Percentiles rank a stretch among this genome's conserved stretches.
phyloP scores from a whole-genome alignment of 2,113 vertebrate genomes.

The Gobiocypris rarus region DNA sequence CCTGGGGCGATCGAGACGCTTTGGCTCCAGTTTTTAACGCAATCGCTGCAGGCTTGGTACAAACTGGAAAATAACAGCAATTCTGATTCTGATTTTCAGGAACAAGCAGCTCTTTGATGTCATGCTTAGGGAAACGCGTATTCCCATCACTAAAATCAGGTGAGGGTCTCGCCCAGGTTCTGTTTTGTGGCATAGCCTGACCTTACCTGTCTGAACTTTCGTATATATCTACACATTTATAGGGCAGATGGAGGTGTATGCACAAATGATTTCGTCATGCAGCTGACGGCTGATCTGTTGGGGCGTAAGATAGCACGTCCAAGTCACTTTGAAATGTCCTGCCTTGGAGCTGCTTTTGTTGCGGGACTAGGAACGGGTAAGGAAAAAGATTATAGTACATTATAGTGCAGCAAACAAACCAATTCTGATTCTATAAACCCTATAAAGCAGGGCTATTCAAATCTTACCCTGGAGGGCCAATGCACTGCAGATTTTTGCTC shows the following conservation, averaged over 20 bases:
- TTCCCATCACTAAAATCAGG: conserved; percentile 87
- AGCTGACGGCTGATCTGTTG: conserved; percentile 93
- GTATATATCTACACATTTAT: conserved; percentile 10
- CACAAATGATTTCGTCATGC: conserved; percentile 92
- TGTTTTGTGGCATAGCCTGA: background rate
- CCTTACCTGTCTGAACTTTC: background rate
- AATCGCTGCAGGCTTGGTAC: too few relatives aligned
- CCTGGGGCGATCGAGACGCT: too few relatives aligned
- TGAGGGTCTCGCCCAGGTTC: conserved; percentile 53
- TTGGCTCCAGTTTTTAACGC: too few relatives aligned
- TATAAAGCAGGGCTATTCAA: too few relatives aligned
- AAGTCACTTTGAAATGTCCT: conserved; percentile 86
- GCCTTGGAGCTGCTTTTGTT: conserved; percentile 91
- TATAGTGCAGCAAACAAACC: background rate
- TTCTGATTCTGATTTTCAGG: conserved; percentile 66
- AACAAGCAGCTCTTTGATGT: conserved; percentile 92
- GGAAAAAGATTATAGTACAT: conserved; percentile 23
- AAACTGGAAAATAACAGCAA: background rate
- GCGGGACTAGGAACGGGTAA: conserved; percentile 90
- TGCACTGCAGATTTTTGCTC: too few relatives aligned
- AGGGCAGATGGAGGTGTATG: conserved; percentile 95
- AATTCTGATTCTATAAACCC: background rate
- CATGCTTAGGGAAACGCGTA: conserved; percentile 82
- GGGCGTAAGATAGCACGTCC: conserved; percentile 82
- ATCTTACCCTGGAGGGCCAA: too few relatives aligned